phyloP scores from a whole-genome alignment of 2,888 invertebrate genomes.

The Horisme vitalbata region DNA sequence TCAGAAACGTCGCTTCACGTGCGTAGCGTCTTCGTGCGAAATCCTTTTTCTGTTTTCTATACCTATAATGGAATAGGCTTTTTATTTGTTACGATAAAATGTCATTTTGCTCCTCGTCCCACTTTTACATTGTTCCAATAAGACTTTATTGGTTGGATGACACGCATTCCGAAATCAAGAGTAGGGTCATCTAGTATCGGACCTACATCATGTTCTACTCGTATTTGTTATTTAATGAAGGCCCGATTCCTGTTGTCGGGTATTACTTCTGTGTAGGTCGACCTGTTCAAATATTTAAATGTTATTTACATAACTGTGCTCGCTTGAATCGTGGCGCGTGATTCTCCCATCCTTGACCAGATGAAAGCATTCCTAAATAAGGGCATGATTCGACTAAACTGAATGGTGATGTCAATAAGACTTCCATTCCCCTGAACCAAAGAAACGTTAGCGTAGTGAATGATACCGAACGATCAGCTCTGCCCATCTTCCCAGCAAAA shows the following conservation, averaged over 20 bases:
- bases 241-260: conserved; percentile 23
- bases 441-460: no score
- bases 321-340: conserved; percentile 21
- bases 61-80: no score
- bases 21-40: no score
- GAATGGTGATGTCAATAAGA: no score
- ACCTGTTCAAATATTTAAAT: conserved; percentile 32
- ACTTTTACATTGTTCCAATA: background rate
- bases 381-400: background rate
- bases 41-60: no score
- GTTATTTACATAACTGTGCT: conserved; percentile 30
- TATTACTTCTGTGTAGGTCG: conserved; percentile 22
- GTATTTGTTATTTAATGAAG: conserved; percentile 31
- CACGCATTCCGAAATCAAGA: conserved; percentile 1
- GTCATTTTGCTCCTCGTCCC: background rate
- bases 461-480: no score
- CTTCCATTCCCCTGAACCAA: no score
- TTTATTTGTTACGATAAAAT: no score
- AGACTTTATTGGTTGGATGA: background rate
- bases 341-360: conserved; percentile 20
- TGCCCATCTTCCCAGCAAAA: no score
- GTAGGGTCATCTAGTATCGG: background rate
- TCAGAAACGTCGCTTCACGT: no score
- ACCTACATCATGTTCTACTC: background rate
- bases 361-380: conserved; percentile 15